Conservation (phyloP, 2,888 invertebrate species). For the Drosophila maculinotata region DNA sequence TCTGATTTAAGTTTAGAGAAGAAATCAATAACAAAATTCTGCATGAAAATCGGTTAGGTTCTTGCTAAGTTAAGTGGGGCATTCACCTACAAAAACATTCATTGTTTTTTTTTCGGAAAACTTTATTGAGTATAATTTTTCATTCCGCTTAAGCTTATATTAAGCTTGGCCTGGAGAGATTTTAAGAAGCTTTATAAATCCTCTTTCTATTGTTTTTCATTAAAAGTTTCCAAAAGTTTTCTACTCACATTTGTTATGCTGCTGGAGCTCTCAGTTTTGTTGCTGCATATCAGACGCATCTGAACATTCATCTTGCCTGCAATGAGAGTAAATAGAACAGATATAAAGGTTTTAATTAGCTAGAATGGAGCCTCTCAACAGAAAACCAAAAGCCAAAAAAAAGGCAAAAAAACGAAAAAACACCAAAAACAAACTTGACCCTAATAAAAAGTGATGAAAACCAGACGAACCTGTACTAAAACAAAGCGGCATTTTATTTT, state of each 20-base stretch:
- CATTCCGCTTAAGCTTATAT: background rate
- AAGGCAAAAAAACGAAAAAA: slow-evolving; percentile 7
- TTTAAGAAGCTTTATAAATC: background rate
- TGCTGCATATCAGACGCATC: slow-evolving; percentile 82
- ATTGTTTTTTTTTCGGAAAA: too few relatives aligned
- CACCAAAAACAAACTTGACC: slow-evolving; percentile 52
- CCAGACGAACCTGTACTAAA: slow-evolving; percentile 32
- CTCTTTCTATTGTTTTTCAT: background rate
- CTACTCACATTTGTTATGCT: slow-evolving; percentile 80
- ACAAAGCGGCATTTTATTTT: slow-evolving; percentile 64
- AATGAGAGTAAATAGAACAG: slow-evolving; percentile 40
- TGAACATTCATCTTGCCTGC: slow-evolving; percentile 82
- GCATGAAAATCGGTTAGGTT: too few relatives aligned
- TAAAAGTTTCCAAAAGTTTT: background rate
- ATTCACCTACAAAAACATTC: too few relatives aligned
- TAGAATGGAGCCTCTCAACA: slow-evolving; percentile 46
- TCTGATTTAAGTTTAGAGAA: too few relatives aligned
- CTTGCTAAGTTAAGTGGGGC: too few relatives aligned
- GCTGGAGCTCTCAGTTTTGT: slow-evolving; percentile 59
- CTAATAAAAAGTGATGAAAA: slow-evolving; percentile 63
- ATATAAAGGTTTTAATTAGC: slow-evolving; percentile 64
- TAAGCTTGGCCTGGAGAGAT: background rate
- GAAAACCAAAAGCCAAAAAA: slow-evolving; percentile 20
- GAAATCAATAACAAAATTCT: too few relatives aligned
- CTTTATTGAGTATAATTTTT: too few relatives aligned